phyloP scores from a whole-genome alignment of 2,888 invertebrate genomes.

The Drosophila lacicola region DNA sequence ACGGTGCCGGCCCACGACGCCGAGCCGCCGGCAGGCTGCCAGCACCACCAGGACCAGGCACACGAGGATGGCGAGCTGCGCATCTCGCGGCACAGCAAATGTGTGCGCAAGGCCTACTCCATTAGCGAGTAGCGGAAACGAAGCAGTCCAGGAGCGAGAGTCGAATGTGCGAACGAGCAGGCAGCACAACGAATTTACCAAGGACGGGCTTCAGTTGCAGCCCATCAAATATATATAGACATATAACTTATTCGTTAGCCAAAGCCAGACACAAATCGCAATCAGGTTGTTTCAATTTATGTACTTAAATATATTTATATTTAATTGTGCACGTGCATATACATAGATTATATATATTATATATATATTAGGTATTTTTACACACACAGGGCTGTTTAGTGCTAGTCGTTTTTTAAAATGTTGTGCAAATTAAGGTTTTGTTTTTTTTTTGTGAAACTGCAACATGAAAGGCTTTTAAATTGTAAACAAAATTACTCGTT shows the following conservation, averaged over 20 bases:
- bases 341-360: conserved; percentile 2
- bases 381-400: conserved; percentile 66
- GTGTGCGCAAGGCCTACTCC: conserved; percentile 87
- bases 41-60: conserved; percentile 86
- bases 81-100: conserved; percentile 93
- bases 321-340: conserved; percentile 40
- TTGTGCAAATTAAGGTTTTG: conserved; percentile 53
- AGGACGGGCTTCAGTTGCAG: conserved; percentile 1
- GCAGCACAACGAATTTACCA: conserved; percentile 72
- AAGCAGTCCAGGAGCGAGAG: background rate
- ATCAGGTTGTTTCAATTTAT: conserved; percentile 67
- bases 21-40: conserved; percentile 69
- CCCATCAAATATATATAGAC: conserved; percentile 28
- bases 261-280: conserved; percentile 46
- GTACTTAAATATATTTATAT: conserved; percentile 52
- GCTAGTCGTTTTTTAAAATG: conserved; percentile 62
- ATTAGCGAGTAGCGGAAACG: conserved; percentile 86
- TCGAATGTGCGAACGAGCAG: background rate
- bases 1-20: conserved; percentile 57
- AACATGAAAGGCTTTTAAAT: conserved; percentile 69
- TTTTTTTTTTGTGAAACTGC: conserved; percentile 43
- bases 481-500: conserved; percentile 40
- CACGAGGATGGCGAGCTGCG: conserved; percentile 91
- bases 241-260: conserved; percentile 1
- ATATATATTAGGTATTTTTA: conserved; percentile 39